These are phyloP conservation scores for Maconellicoccus hirsutus DNA, from an alignment of 1,140 invertebrate genomes.

Conservation along the genomic window DNA sequence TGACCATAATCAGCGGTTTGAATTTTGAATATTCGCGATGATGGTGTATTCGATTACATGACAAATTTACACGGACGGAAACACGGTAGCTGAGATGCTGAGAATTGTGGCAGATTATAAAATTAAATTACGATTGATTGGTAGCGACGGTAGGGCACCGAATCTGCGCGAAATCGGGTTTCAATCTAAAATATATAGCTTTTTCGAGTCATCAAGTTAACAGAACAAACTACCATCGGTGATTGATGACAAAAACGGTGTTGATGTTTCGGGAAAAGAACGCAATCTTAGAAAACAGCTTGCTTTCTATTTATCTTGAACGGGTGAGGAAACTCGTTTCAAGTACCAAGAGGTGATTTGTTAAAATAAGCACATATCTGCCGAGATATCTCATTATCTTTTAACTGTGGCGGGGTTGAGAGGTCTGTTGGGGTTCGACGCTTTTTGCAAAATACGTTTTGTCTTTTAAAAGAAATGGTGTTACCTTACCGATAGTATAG, in stretches of 20 bases:
- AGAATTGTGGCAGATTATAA: too few species aligned
- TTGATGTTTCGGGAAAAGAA: slow-evolving; percentile 15
- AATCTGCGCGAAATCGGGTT: not conserved
- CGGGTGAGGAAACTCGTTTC: slow-evolving; percentile 15
- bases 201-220: slow-evolving; percentile 8
- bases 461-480: slow-evolving; percentile 12
- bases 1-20: too few species aligned
- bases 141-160: not conserved
- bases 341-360: slow-evolving; percentile 17
- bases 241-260: slow-evolving; percentile 17
- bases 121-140: not conserved
- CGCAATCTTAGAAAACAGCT: slow-evolving; percentile 17
- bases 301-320: slow-evolving; percentile 19
- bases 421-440: slow-evolving; percentile 20
- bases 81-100: too few species aligned
- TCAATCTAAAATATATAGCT: slow-evolving; percentile 17
- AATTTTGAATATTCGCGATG: too few species aligned
- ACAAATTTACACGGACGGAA: too few species aligned
- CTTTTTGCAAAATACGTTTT: slow-evolving; percentile 19
- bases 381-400: slow-evolving; percentile 22
- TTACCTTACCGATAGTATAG: slow-evolving; percentile 3
- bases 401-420: not conserved
- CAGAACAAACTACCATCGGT: slow-evolving; percentile 15
- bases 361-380: slow-evolving; percentile 21
- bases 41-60: too few species aligned